Conservation (phyloP, 2,888 invertebrate species). For the Rutpela maculata region DNA sequence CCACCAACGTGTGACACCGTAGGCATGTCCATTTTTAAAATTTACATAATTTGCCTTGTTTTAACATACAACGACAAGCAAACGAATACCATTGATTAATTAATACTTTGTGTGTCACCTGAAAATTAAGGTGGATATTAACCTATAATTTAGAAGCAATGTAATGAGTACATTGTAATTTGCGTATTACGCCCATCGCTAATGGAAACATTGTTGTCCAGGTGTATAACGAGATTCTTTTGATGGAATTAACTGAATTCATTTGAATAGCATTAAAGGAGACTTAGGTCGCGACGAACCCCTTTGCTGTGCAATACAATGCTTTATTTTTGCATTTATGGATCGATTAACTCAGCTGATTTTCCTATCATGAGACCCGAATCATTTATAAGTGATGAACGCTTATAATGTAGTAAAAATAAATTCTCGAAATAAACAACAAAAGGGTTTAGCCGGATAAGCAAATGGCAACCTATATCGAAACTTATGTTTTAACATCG, state of each 20-base stretch:
- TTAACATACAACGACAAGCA: constrained; percentile 12
- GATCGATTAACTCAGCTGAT: no score
- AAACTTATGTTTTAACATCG: no score
- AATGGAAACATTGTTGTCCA: constrained; percentile 48
- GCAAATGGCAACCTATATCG: no score
- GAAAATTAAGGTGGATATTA: constrained; percentile 14
- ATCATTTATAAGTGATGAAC: no score
- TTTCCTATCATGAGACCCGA: no score
- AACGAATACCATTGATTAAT: constrained; percentile 13
- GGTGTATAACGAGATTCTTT: constrained; percentile 40
- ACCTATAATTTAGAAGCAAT: background rate
- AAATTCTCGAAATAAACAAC: no score
- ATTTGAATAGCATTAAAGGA: constrained; percentile 13
- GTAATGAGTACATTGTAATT: constrained; percentile 23
- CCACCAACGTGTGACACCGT: constrained; percentile 12
- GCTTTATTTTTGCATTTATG: background rate
- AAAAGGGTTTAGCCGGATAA: no score
- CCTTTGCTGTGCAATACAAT: background rate
- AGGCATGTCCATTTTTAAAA: background rate
- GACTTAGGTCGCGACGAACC: background rate
- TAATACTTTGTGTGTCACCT: constrained; percentile 25
- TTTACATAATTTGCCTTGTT: constrained; percentile 23
- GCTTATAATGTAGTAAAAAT: no score
- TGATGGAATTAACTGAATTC: constrained; percentile 13
- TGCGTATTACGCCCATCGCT: constrained; percentile 41